Evolutionary conservation across 2,797 vertebrate genomes (phyloP).

Genomic region (Phrynocephalus vlangalii): DNA sequence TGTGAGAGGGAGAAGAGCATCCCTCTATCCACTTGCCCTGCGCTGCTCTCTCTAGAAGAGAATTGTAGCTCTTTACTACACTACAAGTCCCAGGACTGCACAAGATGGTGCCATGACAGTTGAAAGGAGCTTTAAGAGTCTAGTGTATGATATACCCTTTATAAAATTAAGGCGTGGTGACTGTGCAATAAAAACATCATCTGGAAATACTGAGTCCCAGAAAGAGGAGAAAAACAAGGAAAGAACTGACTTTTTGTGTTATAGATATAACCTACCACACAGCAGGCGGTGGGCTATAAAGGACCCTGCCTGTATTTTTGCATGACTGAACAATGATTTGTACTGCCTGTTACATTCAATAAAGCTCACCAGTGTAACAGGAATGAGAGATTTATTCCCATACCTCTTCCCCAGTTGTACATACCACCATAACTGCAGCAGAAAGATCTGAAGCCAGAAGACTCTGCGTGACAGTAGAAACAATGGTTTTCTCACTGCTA

Average conservation of each 20-base stretch:
- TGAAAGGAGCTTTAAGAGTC: no score
- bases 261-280: background rate
- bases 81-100: no score
- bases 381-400: background rate
- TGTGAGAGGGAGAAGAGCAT: no score
- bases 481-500: no score
- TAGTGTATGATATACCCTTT: background rate
- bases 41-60: no score
- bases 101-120: no score
- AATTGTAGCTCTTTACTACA: no score
- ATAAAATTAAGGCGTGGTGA: background rate
- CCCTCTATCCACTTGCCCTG: no score
- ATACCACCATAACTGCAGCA: no score
- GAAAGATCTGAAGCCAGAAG: no score
- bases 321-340: background rate
- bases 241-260: background rate
- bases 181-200: no score
- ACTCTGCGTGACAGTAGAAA: no score
- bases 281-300: background rate
- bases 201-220: background rate
- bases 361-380: background rate
- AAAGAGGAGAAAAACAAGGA: background rate
- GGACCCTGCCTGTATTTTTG: background rate
- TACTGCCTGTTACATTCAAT: background rate
- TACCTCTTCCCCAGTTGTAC: background rate